phyloP scores from a whole-genome alignment of 1,140 invertebrate species.

The Drosophila takahashii region DNA sequence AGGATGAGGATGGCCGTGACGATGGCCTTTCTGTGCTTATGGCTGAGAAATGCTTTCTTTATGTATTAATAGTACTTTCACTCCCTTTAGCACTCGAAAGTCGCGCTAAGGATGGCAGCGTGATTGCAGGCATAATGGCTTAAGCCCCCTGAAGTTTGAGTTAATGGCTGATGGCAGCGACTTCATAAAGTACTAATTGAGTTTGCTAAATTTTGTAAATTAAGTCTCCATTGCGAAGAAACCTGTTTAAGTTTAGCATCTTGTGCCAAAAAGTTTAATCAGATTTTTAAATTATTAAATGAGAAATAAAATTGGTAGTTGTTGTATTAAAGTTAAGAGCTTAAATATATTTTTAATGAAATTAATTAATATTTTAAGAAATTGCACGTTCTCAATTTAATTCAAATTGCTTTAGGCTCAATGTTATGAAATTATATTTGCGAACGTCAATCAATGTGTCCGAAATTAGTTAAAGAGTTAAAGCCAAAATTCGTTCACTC shows the following conservation, averaged over 20 bases:
- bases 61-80: constrained; percentile 79
- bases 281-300: too few species aligned
- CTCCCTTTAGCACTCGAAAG: constrained; percentile 72
- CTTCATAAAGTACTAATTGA: constrained; percentile 11
- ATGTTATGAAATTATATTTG: background rate
- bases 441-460: background rate
- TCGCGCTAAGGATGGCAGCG: constrained; percentile 40
- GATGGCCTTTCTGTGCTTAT: constrained; percentile 80
- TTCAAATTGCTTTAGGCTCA: background rate
- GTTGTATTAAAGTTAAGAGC: too few species aligned
- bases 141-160: constrained; percentile 1
- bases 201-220: background rate
- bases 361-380: too few species aligned
- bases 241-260: background rate
- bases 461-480: too few species aligned
- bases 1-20: constrained; percentile 40
- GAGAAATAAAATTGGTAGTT: too few species aligned
- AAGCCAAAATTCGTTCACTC: constrained; percentile 3
- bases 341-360: too few species aligned
- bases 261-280: background rate
- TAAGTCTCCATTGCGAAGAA: constrained; percentile 6
- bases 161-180: constrained; percentile 24
- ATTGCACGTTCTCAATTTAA: background rate
- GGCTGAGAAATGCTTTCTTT: constrained; percentile 80
- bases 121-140: constrained; percentile 12